Evolutionary conservation across 2,888 invertebrate species (phyloP).

Genomic region (Agriopis leucophaearia): DNA sequence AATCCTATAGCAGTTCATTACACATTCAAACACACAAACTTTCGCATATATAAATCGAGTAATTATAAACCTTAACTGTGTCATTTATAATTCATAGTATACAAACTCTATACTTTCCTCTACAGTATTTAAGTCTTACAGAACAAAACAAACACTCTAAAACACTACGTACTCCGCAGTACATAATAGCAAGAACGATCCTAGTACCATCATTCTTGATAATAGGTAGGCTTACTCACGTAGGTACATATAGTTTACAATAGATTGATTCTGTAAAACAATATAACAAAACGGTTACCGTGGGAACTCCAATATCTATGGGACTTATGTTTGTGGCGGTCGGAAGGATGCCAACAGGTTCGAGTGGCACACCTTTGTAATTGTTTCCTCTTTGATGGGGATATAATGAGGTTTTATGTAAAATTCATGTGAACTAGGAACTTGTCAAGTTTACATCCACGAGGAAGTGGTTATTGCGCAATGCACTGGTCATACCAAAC

Average conservation of each 20-base stretch:
- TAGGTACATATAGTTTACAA: background rate
- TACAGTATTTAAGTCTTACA: background rate
- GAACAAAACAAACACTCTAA: background rate
- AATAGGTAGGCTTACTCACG: background rate
- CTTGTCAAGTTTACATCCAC: background rate
- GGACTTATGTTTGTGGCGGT: slow-evolving; percentile 34
- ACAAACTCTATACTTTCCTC: background rate
- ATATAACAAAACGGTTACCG: slow-evolving; percentile 38
- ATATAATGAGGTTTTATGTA: slow-evolving; percentile 51
- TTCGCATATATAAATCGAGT: no score
- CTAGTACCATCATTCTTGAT: no score
- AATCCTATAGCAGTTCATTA: no score
- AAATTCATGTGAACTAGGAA: slow-evolving; percentile 28
- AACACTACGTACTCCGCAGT: background rate
- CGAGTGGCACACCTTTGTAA: slow-evolving; percentile 68
- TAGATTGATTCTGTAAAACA: slow-evolving; percentile 33
- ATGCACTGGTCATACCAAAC: background rate
- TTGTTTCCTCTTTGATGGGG: slow-evolving; percentile 65
- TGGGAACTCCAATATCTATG: slow-evolving; percentile 55
- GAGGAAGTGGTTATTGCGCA: background rate
- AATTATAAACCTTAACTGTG: no score
- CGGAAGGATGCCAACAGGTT: slow-evolving; percentile 73
- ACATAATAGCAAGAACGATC: no score
- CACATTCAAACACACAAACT: no score
- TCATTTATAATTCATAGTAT: background rate